Percentiles rank a stretch among this genome's conserved stretches.
Evolutionary conservation across 2,113 vertebrate genomes (phyloP).

Genomic region (Hippoglossus stenolepis): DNA sequence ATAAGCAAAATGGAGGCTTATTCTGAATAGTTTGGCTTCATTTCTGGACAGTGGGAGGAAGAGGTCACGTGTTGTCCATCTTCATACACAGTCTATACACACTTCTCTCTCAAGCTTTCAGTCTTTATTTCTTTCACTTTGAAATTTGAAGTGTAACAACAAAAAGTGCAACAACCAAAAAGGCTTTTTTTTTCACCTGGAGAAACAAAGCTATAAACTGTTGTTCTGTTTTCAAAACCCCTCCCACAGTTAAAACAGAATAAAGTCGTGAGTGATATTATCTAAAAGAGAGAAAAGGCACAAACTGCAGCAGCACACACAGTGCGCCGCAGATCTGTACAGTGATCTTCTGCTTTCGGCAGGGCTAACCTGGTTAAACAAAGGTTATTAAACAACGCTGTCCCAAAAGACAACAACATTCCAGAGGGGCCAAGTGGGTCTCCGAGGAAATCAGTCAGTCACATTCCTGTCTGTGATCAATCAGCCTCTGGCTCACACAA

Average conservation of each 20-base stretch:
- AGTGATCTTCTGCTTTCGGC: conserved; percentile 9
- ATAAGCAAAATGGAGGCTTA: no score
- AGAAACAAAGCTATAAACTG: not conserved
- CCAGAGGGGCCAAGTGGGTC: conserved; percentile 70
- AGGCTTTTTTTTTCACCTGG: not conserved
- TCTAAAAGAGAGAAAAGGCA: not conserved
- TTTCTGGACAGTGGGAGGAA: no score
- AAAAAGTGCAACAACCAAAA: not conserved
- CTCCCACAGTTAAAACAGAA: not conserved
- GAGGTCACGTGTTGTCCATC: no score
- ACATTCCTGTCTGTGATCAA: conserved; percentile 82
- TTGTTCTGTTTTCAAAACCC: not conserved
- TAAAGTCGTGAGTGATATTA: not conserved
- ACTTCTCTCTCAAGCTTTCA: not conserved
- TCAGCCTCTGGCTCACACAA: conserved; percentile 76
- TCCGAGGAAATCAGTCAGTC: conserved; percentile 75
- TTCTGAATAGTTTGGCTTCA: no score
- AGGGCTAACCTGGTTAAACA: conserved; percentile 61
- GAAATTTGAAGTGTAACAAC: no score
- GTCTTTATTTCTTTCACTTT: no score
- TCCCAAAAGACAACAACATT: conserved; percentile 76
- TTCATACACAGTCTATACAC: no score
- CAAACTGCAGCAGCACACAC: not conserved
- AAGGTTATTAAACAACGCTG: conserved; percentile 59
- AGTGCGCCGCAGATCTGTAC: not conserved